Evolutionary conservation across 2,113 vertebrate genomes (phyloP).

Genomic region (Bungarus multicinctus): DNA sequence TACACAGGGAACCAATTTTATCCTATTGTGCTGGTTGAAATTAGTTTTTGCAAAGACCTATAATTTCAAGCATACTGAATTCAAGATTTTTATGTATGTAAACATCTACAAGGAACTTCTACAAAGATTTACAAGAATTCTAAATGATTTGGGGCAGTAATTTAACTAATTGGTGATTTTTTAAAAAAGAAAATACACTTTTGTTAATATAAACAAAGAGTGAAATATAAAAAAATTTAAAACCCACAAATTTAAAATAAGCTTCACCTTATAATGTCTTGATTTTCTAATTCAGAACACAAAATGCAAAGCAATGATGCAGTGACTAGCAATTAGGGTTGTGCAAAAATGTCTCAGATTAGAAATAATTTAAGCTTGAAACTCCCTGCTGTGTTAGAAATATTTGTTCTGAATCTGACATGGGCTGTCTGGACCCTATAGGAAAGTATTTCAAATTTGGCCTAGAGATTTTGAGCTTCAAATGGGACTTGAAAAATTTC

Average conservation of each 20-base stretch:
- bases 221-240: conserved; percentile 5
- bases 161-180: background rate
- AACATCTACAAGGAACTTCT: background rate
- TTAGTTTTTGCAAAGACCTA: background rate
- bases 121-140: conserved; percentile 4
- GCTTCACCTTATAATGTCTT: conserved; percentile 61
- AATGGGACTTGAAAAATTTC: background rate
- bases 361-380: background rate
- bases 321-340: background rate
- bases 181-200: background rate
- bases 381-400: background rate
- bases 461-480: background rate
- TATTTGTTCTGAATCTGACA: background rate
- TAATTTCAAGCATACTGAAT: background rate
- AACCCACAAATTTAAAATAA: background rate
- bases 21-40: background rate
- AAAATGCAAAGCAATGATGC: conserved; percentile 24
- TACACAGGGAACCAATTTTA: background rate
- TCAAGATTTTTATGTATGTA: background rate
- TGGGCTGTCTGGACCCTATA: background rate
- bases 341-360: background rate
- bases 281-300: conserved; percentile 43
- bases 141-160: background rate
- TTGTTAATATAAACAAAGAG: background rate
- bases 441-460: background rate